Evolutionary conservation across 2,888 invertebrate species (phyloP), one percentile per base, ranked within the genome.

Genomic region (Laothoe populi): DNA sequence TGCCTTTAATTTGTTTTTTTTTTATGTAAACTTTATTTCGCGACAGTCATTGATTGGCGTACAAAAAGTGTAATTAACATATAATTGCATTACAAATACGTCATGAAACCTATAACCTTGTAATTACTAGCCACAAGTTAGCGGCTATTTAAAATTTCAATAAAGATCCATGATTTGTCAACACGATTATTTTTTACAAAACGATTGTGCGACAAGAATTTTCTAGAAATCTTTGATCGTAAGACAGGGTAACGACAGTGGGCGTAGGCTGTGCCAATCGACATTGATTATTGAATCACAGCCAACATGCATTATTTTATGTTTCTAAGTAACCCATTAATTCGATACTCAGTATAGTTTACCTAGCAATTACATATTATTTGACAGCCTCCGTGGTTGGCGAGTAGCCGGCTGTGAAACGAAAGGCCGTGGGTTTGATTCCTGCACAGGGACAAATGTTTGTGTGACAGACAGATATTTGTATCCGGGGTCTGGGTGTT

Each of bases 231-330:
- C 7, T 53, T 53, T 31, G 10, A 16, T 53, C 31, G 4, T 4
- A 16, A 7, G 16, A 31, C 31, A 26, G 8, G 10, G 26, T 16
- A 19, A 8, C 10, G 5, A 21, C 26, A 31, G 35, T 35, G 35
- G 19, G 53, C 35, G 53, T 8, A 53, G 19, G 5, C 53, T 31
- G 31, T 16, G 49, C 49, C 49, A 26, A 49, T n/a, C 16, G 31
- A 26, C 49, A 5, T 23, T 16, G 21, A 19, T 35, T 11, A 31
- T 35, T 53, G 53, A 53, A 35, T 19, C 31, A 11, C 4, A 53
- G 53, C 21, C 53, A 35, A 53, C 4, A 16, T 19, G 8, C 4
- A 53, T 53, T 35, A 16, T 53, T 53, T 53, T 35, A 24, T 24
- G n/a, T 26, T n/a, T 0, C 35, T 53, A 35, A 4, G 35, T 35